A percentile compares a stretch with the other conserved stretches of the same genome.
Conservation (phyloP, 2,797 vertebrate species). For the Myotis pilosus region DNA sequence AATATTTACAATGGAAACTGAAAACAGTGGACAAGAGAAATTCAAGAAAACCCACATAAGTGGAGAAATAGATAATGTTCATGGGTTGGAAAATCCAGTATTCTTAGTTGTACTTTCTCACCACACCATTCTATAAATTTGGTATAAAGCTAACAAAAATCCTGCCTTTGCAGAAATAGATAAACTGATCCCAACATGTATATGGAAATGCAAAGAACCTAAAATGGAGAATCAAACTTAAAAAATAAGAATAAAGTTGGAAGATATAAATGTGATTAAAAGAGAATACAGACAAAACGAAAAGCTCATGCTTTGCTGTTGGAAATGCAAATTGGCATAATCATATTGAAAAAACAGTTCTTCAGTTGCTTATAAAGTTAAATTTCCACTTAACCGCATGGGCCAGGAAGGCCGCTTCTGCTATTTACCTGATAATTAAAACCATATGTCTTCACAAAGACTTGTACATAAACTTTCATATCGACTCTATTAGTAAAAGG, state of each 20-base stretch:
- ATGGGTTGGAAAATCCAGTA: not conserved
- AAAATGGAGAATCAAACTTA: not conserved
- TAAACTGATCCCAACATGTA: not conserved
- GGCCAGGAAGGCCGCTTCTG: not conserved
- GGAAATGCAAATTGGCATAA: not conserved
- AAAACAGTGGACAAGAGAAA: not conserved
- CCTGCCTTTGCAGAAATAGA: not conserved
- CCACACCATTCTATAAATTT: not conserved
- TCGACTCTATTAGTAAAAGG: not conserved
- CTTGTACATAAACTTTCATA: not conserved
- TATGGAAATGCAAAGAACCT: not conserved
- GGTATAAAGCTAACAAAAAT: not conserved
- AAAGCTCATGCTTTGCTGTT: not conserved
- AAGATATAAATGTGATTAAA: not conserved
- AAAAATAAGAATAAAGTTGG: not conserved
- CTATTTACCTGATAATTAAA: not conserved
- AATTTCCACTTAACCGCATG: not conserved
- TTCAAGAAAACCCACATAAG: not conserved
- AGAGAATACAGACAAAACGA: not conserved
- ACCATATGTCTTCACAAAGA: not conserved
- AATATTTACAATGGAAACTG: not conserved
- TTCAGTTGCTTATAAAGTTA: not conserved
- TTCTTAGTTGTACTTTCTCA: not conserved
- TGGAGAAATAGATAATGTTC: not conserved
- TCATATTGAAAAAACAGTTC: not conserved